These are phyloP conservation scores for Puntigrus tetrazona DNA, from an alignment of 2,113 vertebrate species.

Conservation along the genomic window DNA sequence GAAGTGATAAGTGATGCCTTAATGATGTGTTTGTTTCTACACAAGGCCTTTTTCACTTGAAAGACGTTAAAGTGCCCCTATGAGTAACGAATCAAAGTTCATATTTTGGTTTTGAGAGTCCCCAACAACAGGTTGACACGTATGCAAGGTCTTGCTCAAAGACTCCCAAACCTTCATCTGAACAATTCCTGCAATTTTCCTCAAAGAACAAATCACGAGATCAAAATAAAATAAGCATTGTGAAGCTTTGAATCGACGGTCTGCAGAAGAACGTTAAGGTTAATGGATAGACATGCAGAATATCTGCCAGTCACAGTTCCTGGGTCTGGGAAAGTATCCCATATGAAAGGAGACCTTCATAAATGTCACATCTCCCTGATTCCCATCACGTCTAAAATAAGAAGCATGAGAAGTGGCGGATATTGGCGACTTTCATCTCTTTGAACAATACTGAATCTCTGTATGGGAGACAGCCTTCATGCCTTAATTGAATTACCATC, in stretches of 20 bases:
- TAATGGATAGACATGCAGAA: constrained; percentile 34
- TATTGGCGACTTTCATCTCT: constrained; percentile 53
- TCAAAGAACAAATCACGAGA: not conserved
- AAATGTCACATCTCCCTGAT: constrained; percentile 45
- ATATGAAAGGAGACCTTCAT: constrained; percentile 55
- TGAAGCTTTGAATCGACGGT: not conserved
- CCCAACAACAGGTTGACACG: too few species aligned
- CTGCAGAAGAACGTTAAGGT: not conserved
- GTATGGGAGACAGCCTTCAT: constrained; percentile 46
- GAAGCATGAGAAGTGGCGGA: constrained; percentile 53
- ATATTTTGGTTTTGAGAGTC: too few species aligned
- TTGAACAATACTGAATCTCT: constrained; percentile 51
- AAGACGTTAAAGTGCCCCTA: too few species aligned
- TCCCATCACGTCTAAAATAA: constrained; percentile 61
- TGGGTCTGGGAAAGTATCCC: constrained; percentile 39
- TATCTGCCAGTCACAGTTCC: constrained; percentile 43
- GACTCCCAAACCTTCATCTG: not conserved
- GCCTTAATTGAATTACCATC: constrained; percentile 62
- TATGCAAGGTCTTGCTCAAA: too few species aligned
- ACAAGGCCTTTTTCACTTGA: not conserved
- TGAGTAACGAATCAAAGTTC: too few species aligned
- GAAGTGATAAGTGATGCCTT: not conserved
- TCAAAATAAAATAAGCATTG: not conserved
- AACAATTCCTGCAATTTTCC: not conserved
- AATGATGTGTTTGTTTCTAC: not conserved